Percentiles rank a stretch among this genome's conserved stretches.
Evolutionary conservation across 2,113 vertebrate species (phyloP).

Genomic region (Benitochromis conjunctus): DNA sequence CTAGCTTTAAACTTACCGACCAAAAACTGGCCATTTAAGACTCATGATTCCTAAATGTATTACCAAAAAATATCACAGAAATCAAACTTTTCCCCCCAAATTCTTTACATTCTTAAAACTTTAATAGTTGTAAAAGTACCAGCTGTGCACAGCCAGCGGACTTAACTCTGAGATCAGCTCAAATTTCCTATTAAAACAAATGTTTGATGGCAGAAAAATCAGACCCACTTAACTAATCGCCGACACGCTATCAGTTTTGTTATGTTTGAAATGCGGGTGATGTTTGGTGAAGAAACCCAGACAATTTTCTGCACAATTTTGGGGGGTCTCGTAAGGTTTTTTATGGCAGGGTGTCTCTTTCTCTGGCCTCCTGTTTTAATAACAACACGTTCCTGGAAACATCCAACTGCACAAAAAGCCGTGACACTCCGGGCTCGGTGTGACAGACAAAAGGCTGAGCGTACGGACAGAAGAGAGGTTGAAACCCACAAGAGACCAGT

Average conservation of each 20-base stretch:
- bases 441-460: background rate
- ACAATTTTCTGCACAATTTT: background rate
- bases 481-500: background rate
- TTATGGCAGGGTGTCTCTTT: background rate
- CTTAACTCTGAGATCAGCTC: background rate
- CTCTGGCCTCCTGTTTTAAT: background rate
- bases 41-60: background rate
- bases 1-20: background rate
- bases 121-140: background rate
- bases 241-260: conserved; percentile 9
- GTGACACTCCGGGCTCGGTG: background rate
- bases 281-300: conserved; percentile 31
- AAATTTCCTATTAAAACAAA: conserved; percentile 19
- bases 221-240: conserved; percentile 18
- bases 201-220: conserved; percentile 2
- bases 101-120: background rate
- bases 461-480: background rate
- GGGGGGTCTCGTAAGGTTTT: background rate
- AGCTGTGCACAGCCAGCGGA: background rate
- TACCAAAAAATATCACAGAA: background rate
- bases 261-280: conserved; percentile 23
- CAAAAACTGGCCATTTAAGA: background rate
- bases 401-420: background rate
- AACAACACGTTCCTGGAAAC: conserved; percentile 13
- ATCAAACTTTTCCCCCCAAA: background rate